Evolutionary conservation across 1,140 invertebrate genomes (phyloP).

Genomic region (Drosophila aff.): DNA sequence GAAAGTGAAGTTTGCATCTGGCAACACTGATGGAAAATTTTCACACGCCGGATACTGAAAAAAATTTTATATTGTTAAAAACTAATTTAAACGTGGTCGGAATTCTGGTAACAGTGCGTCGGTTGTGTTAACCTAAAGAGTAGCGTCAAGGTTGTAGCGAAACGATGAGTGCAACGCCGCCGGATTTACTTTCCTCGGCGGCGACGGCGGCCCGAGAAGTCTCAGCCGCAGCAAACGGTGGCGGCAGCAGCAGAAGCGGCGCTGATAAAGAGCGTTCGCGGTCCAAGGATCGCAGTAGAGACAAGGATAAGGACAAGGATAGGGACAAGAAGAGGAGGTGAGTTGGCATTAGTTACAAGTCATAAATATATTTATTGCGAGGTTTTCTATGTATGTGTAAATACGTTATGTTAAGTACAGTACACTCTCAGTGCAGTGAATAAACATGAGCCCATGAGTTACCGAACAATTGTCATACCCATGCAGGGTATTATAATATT

Average conservation of each 20-base stretch:
- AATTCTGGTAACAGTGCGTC: not conserved
- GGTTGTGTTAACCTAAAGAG: not conserved
- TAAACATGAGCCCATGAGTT: no score
- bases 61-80: slow-evolving; percentile 1
- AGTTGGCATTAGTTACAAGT: slow-evolving; percentile 1
- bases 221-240: slow-evolving; percentile 48
- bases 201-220: slow-evolving; percentile 45
- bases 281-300: slow-evolving; percentile 79
- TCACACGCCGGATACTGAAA: slow-evolving; percentile 45
- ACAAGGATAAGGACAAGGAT: slow-evolving; percentile 85
- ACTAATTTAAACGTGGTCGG: not conserved
- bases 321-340: slow-evolving; percentile 85
- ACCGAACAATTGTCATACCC: no score
- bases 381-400: not conserved
- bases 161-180: slow-evolving; percentile 72
- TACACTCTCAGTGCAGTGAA: no score
- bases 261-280: slow-evolving; percentile 71
- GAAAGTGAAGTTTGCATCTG: no score
- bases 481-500: no score
- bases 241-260: slow-evolving; percentile 37
- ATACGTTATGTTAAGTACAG: not conserved
- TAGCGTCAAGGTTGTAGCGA: not conserved
- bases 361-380: not conserved
- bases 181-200: slow-evolving; percentile 41
- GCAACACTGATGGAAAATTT: slow-evolving; percentile 29